A percentile compares a stretch with the other conserved stretches of the same genome.
Conservation (phyloP, 2,113 vertebrate genomes). For the Seriola aureovittata region DNA sequence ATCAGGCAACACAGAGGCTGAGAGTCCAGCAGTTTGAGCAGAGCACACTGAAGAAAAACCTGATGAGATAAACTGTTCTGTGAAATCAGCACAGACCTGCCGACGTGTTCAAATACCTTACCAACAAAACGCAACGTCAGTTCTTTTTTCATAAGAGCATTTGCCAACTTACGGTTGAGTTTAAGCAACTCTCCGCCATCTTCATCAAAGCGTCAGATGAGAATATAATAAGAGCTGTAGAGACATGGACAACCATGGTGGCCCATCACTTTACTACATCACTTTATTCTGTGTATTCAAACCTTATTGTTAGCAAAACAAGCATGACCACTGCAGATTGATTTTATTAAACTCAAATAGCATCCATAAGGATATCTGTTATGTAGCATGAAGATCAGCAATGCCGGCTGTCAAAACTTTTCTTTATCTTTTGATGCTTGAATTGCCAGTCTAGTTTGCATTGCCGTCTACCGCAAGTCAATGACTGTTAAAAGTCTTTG, state of each 20-base stretch:
- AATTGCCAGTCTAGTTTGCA: background rate
- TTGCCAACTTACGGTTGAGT: background rate
- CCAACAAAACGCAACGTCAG: background rate
- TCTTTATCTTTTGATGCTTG: background rate
- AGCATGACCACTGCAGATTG: background rate
- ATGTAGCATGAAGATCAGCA: background rate
- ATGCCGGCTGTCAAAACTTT: background rate
- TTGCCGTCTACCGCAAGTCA: background rate
- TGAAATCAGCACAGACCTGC: background rate
- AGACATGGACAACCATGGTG: background rate
- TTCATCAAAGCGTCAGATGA: too few species aligned
- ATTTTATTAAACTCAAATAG: background rate
- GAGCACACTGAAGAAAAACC: too few species aligned
- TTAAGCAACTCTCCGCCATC: background rate
- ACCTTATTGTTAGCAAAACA: background rate
- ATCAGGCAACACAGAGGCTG: background rate
- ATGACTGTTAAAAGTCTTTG: too few species aligned
- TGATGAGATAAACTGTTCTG: background rate
- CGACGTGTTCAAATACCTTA: background rate
- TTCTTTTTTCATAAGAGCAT: background rate
- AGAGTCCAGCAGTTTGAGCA: constrained; percentile 1
- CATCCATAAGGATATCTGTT: background rate
- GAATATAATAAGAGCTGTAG: too few species aligned
- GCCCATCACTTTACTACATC: background rate
- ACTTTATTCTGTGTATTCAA: too few species aligned